Percentiles rank a stretch among this genome's conserved stretches.
Conservation (phyloP, 2,797 vertebrate genomes). For the Sciaenops ocellatus region DNA sequence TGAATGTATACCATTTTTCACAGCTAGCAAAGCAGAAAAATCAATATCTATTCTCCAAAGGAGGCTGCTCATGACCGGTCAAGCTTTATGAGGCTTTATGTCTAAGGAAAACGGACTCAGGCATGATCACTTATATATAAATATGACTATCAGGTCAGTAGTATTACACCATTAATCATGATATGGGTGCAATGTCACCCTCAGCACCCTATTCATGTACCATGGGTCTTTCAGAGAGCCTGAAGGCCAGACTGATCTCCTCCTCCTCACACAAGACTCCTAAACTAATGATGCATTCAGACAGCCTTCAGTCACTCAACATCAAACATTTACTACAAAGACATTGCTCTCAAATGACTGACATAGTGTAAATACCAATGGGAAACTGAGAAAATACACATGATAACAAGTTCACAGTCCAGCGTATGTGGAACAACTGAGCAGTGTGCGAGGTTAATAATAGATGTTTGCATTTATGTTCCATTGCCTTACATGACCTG, state of each 20-base stretch:
- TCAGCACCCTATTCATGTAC: background rate
- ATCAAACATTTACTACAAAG: background rate
- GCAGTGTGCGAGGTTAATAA: no score
- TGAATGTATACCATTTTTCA: background rate
- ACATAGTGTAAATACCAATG: background rate
- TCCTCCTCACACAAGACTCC: background rate
- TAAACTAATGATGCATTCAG: background rate
- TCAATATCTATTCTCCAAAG: background rate
- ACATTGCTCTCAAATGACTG: background rate
- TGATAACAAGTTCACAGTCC: background rate
- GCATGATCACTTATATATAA: background rate
- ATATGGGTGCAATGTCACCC: background rate
- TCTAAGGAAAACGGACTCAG: background rate
- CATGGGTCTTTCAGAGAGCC: background rate
- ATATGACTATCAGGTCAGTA: background rate
- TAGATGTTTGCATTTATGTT: background rate
- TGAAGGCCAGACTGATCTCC: background rate
- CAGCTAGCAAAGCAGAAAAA: constrained; percentile 18
- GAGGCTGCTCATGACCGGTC: background rate
- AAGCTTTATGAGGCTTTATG: background rate
- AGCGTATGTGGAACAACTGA: background rate
- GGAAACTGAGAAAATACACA: background rate
- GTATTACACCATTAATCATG: background rate
- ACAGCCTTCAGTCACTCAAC: background rate
- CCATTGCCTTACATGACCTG: background rate